A percentile compares a stretch with the other conserved stretches of the same genome.
Conservation (phyloP, 2,113 vertebrate species). For the Corydoras sp. region DNA sequence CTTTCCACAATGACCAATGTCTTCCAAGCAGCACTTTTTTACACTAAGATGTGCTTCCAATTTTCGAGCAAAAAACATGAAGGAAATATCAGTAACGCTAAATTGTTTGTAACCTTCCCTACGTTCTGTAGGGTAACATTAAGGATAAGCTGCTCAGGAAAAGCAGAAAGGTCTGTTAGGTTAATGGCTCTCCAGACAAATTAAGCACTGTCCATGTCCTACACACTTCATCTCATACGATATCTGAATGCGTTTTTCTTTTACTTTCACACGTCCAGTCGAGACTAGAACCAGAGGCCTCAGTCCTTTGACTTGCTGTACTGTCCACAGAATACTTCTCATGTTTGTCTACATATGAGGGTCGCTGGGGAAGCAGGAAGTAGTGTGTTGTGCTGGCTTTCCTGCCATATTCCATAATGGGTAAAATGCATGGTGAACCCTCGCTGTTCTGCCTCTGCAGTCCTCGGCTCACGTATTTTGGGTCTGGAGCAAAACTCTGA, state of each 20-base stretch:
- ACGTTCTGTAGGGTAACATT: slow-evolving; percentile 43
- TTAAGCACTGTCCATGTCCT: slow-evolving; percentile 14
- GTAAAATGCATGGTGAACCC: slow-evolving; percentile 89
- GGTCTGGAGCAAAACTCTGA: slow-evolving; percentile 94
- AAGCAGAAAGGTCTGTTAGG: slow-evolving; percentile 54
- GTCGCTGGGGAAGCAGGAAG: slow-evolving; percentile 83
- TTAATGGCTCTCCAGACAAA: slow-evolving; percentile 43
- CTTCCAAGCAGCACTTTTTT: slow-evolving; percentile 38
- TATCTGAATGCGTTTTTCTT: slow-evolving; percentile 52
- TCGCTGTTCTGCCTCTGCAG: slow-evolving; percentile 89
- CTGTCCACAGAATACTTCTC: slow-evolving; percentile 71
- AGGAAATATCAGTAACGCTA: slow-evolving; percentile 60
- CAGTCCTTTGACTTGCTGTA: slow-evolving; percentile 28
- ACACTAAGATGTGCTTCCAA: slow-evolving; percentile 33
- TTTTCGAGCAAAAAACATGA: slow-evolving; percentile 36
- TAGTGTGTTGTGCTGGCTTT: slow-evolving; percentile 91
- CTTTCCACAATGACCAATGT: slow-evolving; percentile 45
- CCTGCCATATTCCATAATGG: slow-evolving; percentile 85
- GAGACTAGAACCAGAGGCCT: slow-evolving; percentile 52
- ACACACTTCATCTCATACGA: slow-evolving; percentile 47
- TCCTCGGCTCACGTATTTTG: slow-evolving; percentile 88
- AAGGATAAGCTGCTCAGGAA: slow-evolving; percentile 40
- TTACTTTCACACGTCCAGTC: slow-evolving; percentile 53
- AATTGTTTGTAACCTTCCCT: slow-evolving; percentile 55
- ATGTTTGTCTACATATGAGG: slow-evolving; percentile 72